phyloP scores from a whole-genome alignment of 2,113 vertebrate species.

The Pleuronectes platessa region DNA sequence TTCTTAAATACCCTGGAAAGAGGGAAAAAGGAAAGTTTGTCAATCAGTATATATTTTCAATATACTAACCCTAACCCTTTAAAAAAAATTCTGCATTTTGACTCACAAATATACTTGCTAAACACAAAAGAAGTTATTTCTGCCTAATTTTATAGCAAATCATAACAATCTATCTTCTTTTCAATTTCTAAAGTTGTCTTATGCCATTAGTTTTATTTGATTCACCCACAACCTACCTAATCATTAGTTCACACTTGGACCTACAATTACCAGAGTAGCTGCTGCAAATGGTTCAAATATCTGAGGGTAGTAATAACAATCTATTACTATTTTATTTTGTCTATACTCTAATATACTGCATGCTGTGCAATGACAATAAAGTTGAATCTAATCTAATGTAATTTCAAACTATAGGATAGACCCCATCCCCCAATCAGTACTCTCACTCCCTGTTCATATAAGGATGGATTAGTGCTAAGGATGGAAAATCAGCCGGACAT shows the following conservation, averaged over 20 bases:
- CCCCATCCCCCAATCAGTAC: neutral
- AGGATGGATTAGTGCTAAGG: slow-evolving; percentile 33
- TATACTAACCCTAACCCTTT: too few species aligned
- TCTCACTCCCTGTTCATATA: neutral
- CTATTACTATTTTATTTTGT: too few species aligned
- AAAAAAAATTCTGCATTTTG: too few species aligned
- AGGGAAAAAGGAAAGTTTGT: slow-evolving; percentile 4
- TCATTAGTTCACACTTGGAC: neutral
- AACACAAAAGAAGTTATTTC: neutral
- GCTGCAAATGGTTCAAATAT: neutral
- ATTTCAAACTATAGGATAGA: slow-evolving; percentile 18
- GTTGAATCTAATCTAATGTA: neutral
- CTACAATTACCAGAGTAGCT: neutral
- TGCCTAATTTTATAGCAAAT: neutral
- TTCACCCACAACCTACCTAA: neutral
- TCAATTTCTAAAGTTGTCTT: neutral
- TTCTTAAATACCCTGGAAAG: slow-evolving; percentile 89
- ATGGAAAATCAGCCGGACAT: slow-evolving; percentile 11
- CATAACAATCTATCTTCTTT: neutral
- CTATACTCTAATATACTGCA: neutral
- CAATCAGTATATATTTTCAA: slow-evolving; percentile 3
- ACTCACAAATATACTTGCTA: neutral
- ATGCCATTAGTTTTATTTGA: neutral
- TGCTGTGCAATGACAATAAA: neutral
- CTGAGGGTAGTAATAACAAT: neutral